Base-by-base conservation (phyloP, 2,113 vertebrate genomes). In the Protomyctophum bolini region DNA sequence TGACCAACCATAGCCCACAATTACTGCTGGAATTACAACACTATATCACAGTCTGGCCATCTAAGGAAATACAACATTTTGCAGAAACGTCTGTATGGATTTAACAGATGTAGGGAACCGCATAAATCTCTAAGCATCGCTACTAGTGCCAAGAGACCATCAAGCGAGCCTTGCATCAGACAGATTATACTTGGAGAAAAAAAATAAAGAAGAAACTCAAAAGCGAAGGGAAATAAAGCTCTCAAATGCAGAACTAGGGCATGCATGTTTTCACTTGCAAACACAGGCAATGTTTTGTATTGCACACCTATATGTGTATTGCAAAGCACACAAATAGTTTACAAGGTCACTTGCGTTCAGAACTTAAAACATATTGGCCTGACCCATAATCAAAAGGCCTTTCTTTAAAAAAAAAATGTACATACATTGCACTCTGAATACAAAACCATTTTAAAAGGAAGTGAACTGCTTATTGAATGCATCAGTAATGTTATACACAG, bases 81-180 rank as follows among this genome's bases (percentile, higher is more conserved):
- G 74, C 73, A 85, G 69, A 76, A 83, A 83, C 49, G 73, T 82
- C 78, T 67, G 80, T 77, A 89, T 91, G 75, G 81, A 82, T 90
- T 80, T 68, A 84, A 79, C 89, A 91, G 90, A 91, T 86, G 87
- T 70, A 84, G 55, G 82, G 76, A 79, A 72, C 66, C 83, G 76
- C 89, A 82, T 82, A 86, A 90, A 91, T 89, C 83, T 86, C 50
- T 14, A 51, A 3, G 33, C 77, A 72, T 74, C 14, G 55, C 74
- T 15, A 54, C 69, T 58, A 70, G 69, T 76, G 83, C 86, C 87
- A 86, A 41, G 72, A 81, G 29, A 55, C 66, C n/a, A 73, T 74
- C 58, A 68, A 69, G 72, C 45, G 54, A 62, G 76, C 63, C 57
- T 77, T 81, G 75, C 83, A 82, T 81, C 83, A 66, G 70, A 76